Evolutionary conservation across 2,888 invertebrate species (phyloP).

Genomic region (Automeris io): DNA sequence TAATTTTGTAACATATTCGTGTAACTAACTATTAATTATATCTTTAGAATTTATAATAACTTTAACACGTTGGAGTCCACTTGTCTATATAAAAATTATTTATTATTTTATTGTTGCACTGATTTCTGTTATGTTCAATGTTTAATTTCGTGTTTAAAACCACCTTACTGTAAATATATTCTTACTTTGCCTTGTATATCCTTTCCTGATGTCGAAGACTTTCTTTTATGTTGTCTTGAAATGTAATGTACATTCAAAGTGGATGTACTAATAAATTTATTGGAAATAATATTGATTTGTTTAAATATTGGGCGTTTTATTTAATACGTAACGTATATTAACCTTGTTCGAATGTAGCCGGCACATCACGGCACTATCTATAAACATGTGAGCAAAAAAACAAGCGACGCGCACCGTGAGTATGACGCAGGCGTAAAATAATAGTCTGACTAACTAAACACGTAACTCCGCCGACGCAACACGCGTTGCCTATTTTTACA

Average conservation of each 20-base stretch:
- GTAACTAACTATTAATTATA: conserved; percentile 68
- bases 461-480: conserved; percentile 24
- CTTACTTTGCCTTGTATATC: conserved; percentile 58
- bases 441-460: conserved; percentile 35
- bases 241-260: conserved; percentile 66
- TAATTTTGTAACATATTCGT: conserved; percentile 71
- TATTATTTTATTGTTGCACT: conserved; percentile 76
- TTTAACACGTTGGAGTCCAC: conserved; percentile 71
- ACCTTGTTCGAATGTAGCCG: neutral
- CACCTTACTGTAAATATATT: conserved; percentile 69
- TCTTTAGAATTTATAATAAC: conserved; percentile 60
- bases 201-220: conserved; percentile 62
- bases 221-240: conserved; percentile 65
- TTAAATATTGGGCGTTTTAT: conserved; percentile 52
- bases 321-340: neutral
- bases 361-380: neutral
- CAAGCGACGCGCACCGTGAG: conserved; percentile 14
- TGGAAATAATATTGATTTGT: conserved; percentile 77
- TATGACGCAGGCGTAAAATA: conserved; percentile 36
- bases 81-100: conserved; percentile 34
- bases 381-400: conserved; percentile 19
- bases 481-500: conserved; percentile 28
- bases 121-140: conserved; percentile 73
- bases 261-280: conserved; percentile 76
- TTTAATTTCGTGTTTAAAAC: conserved; percentile 69